Conservation (phyloP, 1,140 invertebrate genomes). For the Sycophaga agraensis region DNA sequence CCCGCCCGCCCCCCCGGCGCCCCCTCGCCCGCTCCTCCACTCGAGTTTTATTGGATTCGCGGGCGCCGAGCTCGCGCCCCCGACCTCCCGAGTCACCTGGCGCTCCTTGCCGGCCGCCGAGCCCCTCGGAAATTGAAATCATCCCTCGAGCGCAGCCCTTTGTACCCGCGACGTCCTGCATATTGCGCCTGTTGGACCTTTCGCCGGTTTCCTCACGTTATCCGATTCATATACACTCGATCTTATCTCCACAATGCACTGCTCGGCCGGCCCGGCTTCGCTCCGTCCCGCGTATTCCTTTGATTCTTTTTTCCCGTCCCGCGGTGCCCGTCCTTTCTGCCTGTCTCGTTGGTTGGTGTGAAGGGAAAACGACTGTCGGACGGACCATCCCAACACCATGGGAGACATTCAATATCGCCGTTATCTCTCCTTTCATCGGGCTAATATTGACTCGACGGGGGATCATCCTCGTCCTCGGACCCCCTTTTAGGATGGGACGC, state of each 20-base stretch:
- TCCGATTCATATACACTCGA: no score
- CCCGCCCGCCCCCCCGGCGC: background rate
- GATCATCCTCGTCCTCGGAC: slow-evolving; percentile 19
- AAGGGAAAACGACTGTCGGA: background rate
- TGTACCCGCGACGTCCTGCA: no score
- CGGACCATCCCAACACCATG: slow-evolving; percentile 19
- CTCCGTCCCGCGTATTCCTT: background rate
- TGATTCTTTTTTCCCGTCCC: background rate
- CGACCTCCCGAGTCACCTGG: no score
- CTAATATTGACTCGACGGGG: slow-evolving; percentile 50
- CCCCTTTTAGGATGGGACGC: slow-evolving; percentile 8
- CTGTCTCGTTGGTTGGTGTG: background rate
- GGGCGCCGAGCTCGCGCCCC: no score
- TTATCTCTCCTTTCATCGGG: slow-evolving; percentile 49
- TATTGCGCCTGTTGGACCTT: no score
- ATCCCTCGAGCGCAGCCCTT: no score
- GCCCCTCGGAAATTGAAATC: no score
- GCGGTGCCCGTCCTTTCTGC: background rate
- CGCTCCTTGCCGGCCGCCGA: no score
- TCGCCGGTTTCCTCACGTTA: no score
- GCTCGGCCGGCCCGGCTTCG: background rate
- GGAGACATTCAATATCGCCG: slow-evolving; percentile 54
- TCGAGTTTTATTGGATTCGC: background rate
- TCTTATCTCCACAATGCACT: no score
- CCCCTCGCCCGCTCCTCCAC: background rate